Evolutionary conservation across 1,140 invertebrate species (phyloP), one percentile per base, ranked within the genome.

Genomic region (Leptopilina boulardi): DNA sequence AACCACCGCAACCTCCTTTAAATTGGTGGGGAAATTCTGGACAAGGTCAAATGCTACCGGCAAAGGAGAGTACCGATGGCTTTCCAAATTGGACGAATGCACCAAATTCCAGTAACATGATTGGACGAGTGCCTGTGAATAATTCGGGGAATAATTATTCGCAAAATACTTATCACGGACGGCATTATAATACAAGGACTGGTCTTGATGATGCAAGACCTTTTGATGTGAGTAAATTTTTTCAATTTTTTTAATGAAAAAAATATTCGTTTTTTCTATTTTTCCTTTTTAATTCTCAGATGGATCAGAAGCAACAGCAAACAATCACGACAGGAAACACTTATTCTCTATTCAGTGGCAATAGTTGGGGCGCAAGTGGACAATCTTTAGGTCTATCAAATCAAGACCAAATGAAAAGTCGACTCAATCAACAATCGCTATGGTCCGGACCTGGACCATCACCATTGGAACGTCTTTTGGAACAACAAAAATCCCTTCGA

Each of bases 401-500:
- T 78, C 78, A 84, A 47, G 85, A 87, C 81, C 86, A 86, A 38
- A 82, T 84, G 41, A 89, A 86, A 21, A 66, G 79, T 5, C 82
- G 83, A 47, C 56, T 88, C 1, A 88, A 85, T 23, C 92, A 92
- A 30, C 93, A 96, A 92, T 95, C 95, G 2, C 89, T 97, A 13
- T 97, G 96, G 94, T 94, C 95, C 34, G 94, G 94, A 1, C 93
- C 94, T 1, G 94, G 94, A 8, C 95, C 94, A 15, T 96, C 95
- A 15, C 95, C 96, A 0, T 89, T 97, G 30, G 95, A 96, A 85
- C 92, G 95, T 75, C 92, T 97, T 6, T 88, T 97, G 54, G 96
- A 97, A 85, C 95, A 96, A 83, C 96, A 97, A 89, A 95, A 95
- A 83, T 94, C 94, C 73, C 88, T 93, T 84, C 88, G 91, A 59